Base-by-base conservation (phyloP, 2,888 invertebrate species). In the Drosophila pegasa region DNA sequence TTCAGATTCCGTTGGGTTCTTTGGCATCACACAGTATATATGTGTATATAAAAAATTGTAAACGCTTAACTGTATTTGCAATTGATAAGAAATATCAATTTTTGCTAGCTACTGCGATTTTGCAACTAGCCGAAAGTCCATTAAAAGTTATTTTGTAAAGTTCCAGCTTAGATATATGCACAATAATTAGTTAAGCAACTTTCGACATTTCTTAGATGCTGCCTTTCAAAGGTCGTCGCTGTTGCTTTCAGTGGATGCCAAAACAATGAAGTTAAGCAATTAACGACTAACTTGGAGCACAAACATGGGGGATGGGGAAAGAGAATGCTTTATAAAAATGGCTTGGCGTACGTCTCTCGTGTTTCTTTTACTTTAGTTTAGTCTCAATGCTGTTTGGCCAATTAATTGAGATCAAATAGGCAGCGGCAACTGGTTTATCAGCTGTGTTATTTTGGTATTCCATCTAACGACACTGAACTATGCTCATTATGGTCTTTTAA, bases 401-500 rank as follows among this genome's bases (percentile, higher is more conserved):
- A 75, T 88, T 77, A 86, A 75, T 75, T 75, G 52, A 66, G 67
- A 83, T 47, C n/a, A 43, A 50, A 56, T 45, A 29, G 29, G 43
- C 27, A 57, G 66, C 35, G 33, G 37, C 55, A 79, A 80, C 78
- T 86, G 68, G 66, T 77, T 68, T 67, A 60, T 71, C 66, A 61
- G 48, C 58, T 58, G 43, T 67, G 71, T 71, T 75, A 69, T 45
- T 27, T 45, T 10, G 71, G 72, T 66, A 70, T 79, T 80, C 63
- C 37, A 64, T 75, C 63, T 63, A 85, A 71, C 65, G 69, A 72
- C 64, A 57, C 51, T 38, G 25, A 64, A 68, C 70, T 58, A 55
- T 59, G 65, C 84, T 69, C 65, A 71, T 88, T 88, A 81, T 88
- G 68, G 68, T 81, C 74, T 83, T 80, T 83, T 75, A 70, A 80